Evolutionary conservation across 2,888 invertebrate genomes (phyloP), one percentile per base, ranked within the genome.

Genomic region (Girardia tigrina): DNA sequence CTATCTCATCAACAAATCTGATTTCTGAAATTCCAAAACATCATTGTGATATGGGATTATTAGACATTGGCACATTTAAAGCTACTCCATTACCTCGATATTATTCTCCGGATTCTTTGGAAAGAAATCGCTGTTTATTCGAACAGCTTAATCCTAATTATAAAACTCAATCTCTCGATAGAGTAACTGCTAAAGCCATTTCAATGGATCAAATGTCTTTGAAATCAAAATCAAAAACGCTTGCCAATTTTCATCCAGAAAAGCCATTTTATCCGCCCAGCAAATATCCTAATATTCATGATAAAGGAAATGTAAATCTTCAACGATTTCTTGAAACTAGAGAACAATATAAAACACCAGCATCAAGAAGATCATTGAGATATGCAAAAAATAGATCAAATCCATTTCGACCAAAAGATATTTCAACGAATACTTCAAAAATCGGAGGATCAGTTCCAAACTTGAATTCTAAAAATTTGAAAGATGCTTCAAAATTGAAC

Each of bases 291-390:
- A 56, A 56, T 56, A 56, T 56, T 56, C n/a, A 56, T n/a, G 56
- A 56, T 56, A 56, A 56, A 56, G 23, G 56, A 6, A 56, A 56
- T 23, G n/a, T 16, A 56, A 56, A 56, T 56, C 56, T 56, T 56
- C 56, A 56, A n/a, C 56, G 56, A 56, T 56, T 56, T 56, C 56
- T 56, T 56, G 56, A 56, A 56, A 16, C n/a, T 56, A n/a, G 56
- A 16, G 20, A 56, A 16, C 56, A 8, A 56, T 56, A 56, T n/a
- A 56, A 56, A n/a, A 56, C 56, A 2, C 56, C 56, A n/a, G 8
- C n/a, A 56, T 56, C 56, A 56, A 56, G 56, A 56, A 56, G 23
- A n/a, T 12, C n/a, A 12, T n/a, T 56, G 23, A 56, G 4, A 23
- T 20, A 8, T 8, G 23, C n/a, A 20, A 4, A 23, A 56, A 56